phyloP scores from a whole-genome alignment of 2,888 invertebrate species.

The Amiota mariae region DNA sequence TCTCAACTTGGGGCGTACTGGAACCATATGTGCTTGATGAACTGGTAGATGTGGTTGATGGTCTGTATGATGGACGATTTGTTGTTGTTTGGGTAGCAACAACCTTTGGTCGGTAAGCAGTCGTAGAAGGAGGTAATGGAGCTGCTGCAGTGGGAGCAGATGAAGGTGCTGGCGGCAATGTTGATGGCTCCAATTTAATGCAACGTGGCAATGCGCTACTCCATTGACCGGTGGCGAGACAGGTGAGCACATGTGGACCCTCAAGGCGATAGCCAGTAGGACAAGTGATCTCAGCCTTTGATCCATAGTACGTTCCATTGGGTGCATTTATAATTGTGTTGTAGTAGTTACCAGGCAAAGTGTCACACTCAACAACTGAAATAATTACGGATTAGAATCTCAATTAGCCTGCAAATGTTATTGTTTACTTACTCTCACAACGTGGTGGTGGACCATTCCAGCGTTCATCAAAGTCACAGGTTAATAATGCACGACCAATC shows the following conservation, averaged over 20 bases:
- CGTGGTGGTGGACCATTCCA: constrained; percentile 95
- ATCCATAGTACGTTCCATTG: constrained; percentile 80
- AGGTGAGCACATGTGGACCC: constrained; percentile 81
- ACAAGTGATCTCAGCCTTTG: constrained; percentile 85
- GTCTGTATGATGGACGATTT: constrained; percentile 67
- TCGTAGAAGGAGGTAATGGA: constrained; percentile 54
- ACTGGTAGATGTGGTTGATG: constrained; percentile 35
- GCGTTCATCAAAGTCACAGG: constrained; percentile 92
- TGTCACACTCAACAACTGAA: constrained; percentile 83
- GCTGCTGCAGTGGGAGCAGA: constrained; percentile 47
- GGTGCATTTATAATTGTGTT: constrained; percentile 77
- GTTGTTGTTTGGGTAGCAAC: constrained; percentile 64
- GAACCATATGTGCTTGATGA: constrained; percentile 56
- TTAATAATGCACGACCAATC: constrained; percentile 86
- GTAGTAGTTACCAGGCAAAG: constrained; percentile 77
- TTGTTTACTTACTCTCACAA: constrained; percentile 81
- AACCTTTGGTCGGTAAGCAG: constrained; percentile 70
- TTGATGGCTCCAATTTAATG: constrained; percentile 77
- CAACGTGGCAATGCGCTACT: constrained; percentile 85
- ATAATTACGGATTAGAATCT: neutral
- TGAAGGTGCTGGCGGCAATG: constrained; percentile 58
- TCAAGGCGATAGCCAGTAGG: constrained; percentile 80
- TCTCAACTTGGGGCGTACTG: constrained; percentile 66
- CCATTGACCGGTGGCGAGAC: constrained; percentile 85
- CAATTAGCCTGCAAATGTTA: neutral